Evolutionary conservation across 2,888 invertebrate genomes (phyloP).

Genomic region (Anthrax anthrax): DNA sequence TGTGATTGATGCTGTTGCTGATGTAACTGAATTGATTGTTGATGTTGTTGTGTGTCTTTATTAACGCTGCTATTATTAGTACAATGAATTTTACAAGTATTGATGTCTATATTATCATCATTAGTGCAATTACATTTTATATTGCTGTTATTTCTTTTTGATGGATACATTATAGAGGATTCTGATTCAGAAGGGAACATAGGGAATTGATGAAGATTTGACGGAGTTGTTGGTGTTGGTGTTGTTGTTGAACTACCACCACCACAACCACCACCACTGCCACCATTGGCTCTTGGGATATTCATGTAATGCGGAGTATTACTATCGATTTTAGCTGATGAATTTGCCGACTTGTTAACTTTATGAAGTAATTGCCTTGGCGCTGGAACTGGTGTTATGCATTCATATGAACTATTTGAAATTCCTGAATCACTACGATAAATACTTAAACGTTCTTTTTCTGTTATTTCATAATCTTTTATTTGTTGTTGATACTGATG

Average conservation of each 20-base stretch:
- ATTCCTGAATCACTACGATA: constrained; percentile 35
- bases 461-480: constrained; percentile 23
- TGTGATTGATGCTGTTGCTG: background rate
- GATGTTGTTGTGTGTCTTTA: constrained; percentile 3
- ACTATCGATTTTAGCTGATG: constrained; percentile 8
- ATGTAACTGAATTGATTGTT: background rate
- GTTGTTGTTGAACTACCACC: constrained; percentile 1
- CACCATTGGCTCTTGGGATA: constrained; percentile 8
- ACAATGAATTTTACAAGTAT: constrained; percentile 10
- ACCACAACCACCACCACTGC: too few species aligned
- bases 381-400: constrained; percentile 42
- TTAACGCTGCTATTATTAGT: constrained; percentile 9
- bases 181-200: background rate
- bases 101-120: constrained; percentile 8
- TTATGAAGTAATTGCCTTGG: constrained; percentile 30
- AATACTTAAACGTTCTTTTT: constrained; percentile 30
- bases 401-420: constrained; percentile 39
- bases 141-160: background rate
- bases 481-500: constrained; percentile 23
- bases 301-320: constrained; percentile 14
- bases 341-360: constrained; percentile 4
- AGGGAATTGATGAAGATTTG: background rate
- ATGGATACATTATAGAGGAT: background rate
- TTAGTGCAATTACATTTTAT: constrained; percentile 9
- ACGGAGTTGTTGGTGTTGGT: constrained; percentile 1